These are phyloP conservation scores for Miniopterus natalensis DNA, from an alignment of 2,113 vertebrate species.

Conservation along the genomic window DNA sequence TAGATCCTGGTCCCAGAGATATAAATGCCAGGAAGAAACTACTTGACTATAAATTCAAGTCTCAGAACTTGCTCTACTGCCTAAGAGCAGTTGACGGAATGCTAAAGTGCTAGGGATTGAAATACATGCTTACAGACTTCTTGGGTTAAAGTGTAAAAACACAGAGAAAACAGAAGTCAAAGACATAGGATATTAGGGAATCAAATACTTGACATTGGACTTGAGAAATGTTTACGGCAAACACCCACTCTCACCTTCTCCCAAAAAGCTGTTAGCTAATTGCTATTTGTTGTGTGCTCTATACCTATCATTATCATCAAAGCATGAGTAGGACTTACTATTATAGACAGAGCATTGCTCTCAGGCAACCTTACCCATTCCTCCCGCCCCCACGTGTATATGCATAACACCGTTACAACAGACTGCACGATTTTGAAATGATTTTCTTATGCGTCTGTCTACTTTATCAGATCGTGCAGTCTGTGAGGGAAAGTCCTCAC, in stretches of 20 bases:
- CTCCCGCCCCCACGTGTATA: neutral
- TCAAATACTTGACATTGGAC: slow-evolving; percentile 7
- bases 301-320: slow-evolving; percentile 60
- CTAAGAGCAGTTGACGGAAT: neutral
- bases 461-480: neutral
- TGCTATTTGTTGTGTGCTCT: slow-evolving; percentile 61
- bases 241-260: slow-evolving; percentile 1
- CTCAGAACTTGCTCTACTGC: neutral
- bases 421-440: slow-evolving; percentile 3
- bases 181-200: slow-evolving; percentile 41
- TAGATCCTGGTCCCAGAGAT: neutral
- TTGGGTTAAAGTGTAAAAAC: neutral
- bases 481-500: neutral
- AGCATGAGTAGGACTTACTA: slow-evolving; percentile 28
- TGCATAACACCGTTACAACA: neutral
- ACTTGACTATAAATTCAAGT: neutral
- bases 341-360: neutral
- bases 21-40: slow-evolving; percentile 24
- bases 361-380: neutral
- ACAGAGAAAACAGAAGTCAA: slow-evolving; percentile 46
- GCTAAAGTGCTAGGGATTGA: neutral
- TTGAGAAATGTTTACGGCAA: slow-evolving; percentile 54
- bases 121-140: neutral
- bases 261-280: slow-evolving; percentile 58
- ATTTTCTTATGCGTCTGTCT: neutral